Evolutionary conservation across 2,888 invertebrate species (phyloP).

Genomic region (Sinelater perroti): DNA sequence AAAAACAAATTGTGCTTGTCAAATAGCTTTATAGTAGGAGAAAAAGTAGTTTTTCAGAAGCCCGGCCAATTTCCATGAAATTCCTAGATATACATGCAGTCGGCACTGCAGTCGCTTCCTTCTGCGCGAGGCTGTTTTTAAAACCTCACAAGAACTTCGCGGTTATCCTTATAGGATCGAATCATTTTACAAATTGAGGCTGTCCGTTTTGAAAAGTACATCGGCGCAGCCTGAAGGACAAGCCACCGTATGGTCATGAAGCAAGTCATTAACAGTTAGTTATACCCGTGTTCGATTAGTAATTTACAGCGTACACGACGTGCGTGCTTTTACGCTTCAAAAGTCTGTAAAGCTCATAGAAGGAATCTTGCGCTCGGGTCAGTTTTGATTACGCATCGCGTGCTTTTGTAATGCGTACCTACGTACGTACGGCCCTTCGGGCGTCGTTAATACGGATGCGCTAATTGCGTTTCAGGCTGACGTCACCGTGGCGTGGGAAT

Average conservation of each 20-base stretch:
- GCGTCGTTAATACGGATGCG: neutral
- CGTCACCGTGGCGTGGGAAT: conserved; percentile 43
- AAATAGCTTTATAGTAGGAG: too few relatives aligned
- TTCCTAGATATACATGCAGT: too few relatives aligned
- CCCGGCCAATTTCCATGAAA: too few relatives aligned
- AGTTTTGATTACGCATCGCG: conserved; percentile 4
- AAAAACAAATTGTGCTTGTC: too few relatives aligned
- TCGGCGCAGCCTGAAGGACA: neutral
- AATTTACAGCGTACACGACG: conserved; percentile 6
- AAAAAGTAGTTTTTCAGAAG: too few relatives aligned
- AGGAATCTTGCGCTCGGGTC: neutral
- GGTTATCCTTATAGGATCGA: neutral
- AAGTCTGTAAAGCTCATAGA: neutral
- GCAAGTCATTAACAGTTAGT: conserved; percentile 17
- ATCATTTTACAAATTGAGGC: neutral
- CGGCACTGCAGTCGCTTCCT: too few relatives aligned
- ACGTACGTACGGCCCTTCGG: too few relatives aligned
- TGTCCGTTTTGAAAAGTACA: neutral
- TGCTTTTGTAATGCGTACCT: too few relatives aligned
- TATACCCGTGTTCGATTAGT: conserved; percentile 10
- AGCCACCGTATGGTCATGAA: conserved; percentile 2
- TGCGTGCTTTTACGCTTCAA: conserved; percentile 12
- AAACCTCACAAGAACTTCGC: too few relatives aligned
- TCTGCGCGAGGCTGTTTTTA: too few relatives aligned
- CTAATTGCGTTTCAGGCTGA: conserved; percentile 19